Evolutionary conservation across 2,888 invertebrate genomes (phyloP), one percentile per base, ranked within the genome.

Genomic region (Pseudoips prasinana): DNA sequence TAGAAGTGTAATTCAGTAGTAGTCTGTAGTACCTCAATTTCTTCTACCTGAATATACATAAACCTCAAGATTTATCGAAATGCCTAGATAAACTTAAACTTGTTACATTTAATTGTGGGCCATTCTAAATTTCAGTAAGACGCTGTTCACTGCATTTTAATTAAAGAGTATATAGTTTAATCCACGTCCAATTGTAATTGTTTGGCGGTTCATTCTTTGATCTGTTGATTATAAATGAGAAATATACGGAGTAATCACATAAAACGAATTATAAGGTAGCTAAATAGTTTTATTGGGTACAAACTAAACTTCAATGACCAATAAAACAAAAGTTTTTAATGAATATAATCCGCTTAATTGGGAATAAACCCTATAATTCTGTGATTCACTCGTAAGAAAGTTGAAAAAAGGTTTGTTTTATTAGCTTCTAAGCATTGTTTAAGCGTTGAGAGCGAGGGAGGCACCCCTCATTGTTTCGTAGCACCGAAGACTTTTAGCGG

Each of bases 371-470:
- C 55, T 52, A 58, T 63, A 46, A 67, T 64, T 64, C 58, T 20
- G 20, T 20, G 7, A 20, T 7, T 20, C 20, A 7, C 7, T 7
- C 20, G 65, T 67, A 58, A 64, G 58, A 66, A 72, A 71, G 51
- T 73, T 63, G 59, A 75, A 82, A 81, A 80, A 82, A 79, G 72
- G 75, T 73, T 75, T 68, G 67, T 73, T 84, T 86, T 80, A 85
- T 83, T 82, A 80, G 75, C 74, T 68, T 68, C 75, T 78, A 77
- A 85, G 81, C 69, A 81, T 79, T 84, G 83, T 84, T 83, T 82
- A 80, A 82, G 80, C 76, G 80, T 79, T 73, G 55, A 69, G 64
- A 71, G 60, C 44, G 54, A 58, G 74, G 83, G 81, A 73, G 69
- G 67, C 57, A 54, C 64, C 81, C 81, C 76, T 71, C 62, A 43